Base-by-base conservation (phyloP, 1,140 invertebrate species). In the Anthonomus grandis region DNA sequence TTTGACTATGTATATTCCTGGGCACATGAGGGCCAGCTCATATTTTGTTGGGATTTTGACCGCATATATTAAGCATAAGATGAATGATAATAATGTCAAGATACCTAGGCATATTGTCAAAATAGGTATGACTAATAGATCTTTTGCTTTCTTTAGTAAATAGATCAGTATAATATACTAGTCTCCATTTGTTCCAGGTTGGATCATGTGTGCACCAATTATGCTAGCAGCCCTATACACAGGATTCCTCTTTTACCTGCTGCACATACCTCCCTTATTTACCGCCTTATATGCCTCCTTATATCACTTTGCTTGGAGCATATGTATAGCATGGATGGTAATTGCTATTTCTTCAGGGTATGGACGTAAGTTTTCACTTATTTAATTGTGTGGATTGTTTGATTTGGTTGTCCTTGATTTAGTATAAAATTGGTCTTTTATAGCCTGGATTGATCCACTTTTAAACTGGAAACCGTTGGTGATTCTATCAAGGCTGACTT, bases 291-390 rank as follows among this genome's bases (percentile, higher is more conserved):
- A 86, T 65, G 81, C 82, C 34, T 81, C 83, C 0, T 60, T 86
- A 0, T 84, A 86, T 67, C 79, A 83, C 57, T 76, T 81, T 4
- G 76, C 81, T 0, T 88, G 85, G 85, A 81, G 83, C 34, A 69
- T 83, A n/a, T 78, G 81, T 3, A 84, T 83, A 34, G 81, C 83
- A 0, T 89, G 86, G 86, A 75, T 87, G 34, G 76, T 89, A 3
- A 77, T 88, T 62, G 85, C 53, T 6, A 52, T 66, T 31, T 66
- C 64, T 4, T 59, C 51, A 27, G 66, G 66, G 39, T 57, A 66
- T 41, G 66, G 64, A 48, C 37, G 66, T 68, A 54, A 65, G 58
- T 58, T 15, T 41, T n/a, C n/a, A n/a, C 17, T 23, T 36, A 55
- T 5, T 19, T 6, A 18, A n/a, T n/a, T n/a, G n/a, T n/a, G n/a